Base-by-base conservation (phyloP, 2,888 invertebrate genomes). In the Pseudococcus jackbeardsleyi region DNA sequence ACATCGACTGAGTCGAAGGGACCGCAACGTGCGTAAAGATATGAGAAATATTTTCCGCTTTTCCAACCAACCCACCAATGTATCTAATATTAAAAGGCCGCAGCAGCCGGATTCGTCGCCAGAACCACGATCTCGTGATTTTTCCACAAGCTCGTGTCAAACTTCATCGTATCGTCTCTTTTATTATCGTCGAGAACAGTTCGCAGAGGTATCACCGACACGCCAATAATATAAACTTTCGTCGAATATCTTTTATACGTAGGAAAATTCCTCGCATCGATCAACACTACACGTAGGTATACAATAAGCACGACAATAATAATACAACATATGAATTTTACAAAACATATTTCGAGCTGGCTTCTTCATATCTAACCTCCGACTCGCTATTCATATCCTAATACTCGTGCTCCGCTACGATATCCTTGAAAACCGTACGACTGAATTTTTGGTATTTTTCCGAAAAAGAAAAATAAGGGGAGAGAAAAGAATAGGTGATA, bases 1-100 rank as follows among this genome's bases (percentile, higher is more conserved):
- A 15, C 79, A 42, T 42, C 42, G 42, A 0, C 1, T 42, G 5
- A 17, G 79, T 11, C 42, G 79, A 79, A 79, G 79, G 42, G 42
- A 79, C 42, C 42, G 42, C 79, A 79, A 79, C 79, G 79, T 79
- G 79, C 79, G 79, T 79, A n/a, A 79, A 79, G 79, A 79, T 79
- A 79, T 79, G 79, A 79, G 72, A 72, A 79, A 79, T 79, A 79
- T 79, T 79, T 79, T 79, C 79, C 79, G 79, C 68, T 26, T 68
- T 68, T 68, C 59, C 8, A 59, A 15, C 59, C 8, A 59, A 15
- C 50, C 50, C 11, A 12, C 0, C 50, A 3, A 12, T 15, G 50
- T 15, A 11, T 15, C 50, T 15, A 15, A 42, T 42, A 42, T 42
- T 42, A 12, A 15, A 15, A 50, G 4, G 50, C 50, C 15, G 12